Conservation (phyloP, 1,140 invertebrate genomes). For the Caerostris extrusa region DNA sequence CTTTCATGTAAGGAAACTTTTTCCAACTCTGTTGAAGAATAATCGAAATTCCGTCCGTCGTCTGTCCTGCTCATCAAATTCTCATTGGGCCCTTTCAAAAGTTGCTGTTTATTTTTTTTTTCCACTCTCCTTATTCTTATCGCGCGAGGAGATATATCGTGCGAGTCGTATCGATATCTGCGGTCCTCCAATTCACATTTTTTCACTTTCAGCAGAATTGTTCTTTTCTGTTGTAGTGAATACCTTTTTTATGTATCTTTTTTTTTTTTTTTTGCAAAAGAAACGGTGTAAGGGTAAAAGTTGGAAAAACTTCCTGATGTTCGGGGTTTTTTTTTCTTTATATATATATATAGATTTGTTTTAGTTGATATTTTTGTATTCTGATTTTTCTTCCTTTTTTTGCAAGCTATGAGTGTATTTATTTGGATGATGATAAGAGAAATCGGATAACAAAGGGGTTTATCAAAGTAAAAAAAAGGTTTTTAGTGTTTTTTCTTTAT, state of each 20-base stretch:
- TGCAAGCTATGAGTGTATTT: too few relatives aligned
- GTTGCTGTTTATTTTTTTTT: background rate
- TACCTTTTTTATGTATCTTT: background rate
- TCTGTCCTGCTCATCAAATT: conserved; percentile 45
- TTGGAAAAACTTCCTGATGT: background rate
- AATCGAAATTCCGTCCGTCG: conserved; percentile 11
- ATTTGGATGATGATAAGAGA: too few relatives aligned
- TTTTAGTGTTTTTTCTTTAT: too few relatives aligned
- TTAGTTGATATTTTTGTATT: too few relatives aligned
- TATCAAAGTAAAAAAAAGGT: too few relatives aligned
- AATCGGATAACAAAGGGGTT: too few relatives aligned
- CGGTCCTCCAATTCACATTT: conserved; percentile 10
- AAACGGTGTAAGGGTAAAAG: background rate
- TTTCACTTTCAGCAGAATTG: background rate
- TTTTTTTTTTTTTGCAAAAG: background rate
- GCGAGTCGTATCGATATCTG: conserved; percentile 36
- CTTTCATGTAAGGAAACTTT: background rate
- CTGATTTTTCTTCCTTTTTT: too few relatives aligned
- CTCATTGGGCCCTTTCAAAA: conserved; percentile 43
- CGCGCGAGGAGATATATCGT: background rate
- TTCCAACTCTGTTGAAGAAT: background rate
- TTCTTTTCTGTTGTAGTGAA: background rate
- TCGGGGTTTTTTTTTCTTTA: too few relatives aligned
- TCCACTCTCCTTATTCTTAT: background rate
- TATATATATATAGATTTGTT: too few relatives aligned